Evolutionary conservation across 2,113 vertebrate species (phyloP), one percentile per base, ranked within the genome.

Genomic region (Callithrix jacchus): DNA sequence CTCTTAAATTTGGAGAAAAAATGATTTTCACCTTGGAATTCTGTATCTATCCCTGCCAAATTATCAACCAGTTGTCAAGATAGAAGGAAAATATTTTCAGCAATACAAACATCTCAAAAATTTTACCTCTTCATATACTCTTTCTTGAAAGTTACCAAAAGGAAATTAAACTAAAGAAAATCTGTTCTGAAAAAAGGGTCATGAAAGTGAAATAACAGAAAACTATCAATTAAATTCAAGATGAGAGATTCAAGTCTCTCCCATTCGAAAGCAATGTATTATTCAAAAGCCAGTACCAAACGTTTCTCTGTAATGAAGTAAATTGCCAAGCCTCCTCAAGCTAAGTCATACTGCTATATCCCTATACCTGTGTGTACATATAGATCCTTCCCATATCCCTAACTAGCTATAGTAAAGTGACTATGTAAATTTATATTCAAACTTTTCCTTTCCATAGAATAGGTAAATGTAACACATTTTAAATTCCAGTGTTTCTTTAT

Each of bases 11-110:
- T 35, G 56, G 85, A 93, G 47, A 35, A n/a, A 76, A 77, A 93
- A 49, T 68, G 35, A 30, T 92, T 79, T 92, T 88, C 47, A 89
- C 35, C 58, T 94, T 96, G 54, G 27, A 88, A 97, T 95, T 91
- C 40, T 47, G 11, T 27, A 93, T 23, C 8, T 40, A 89, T 52
- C 40, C 13, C 2, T 45, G 61, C 27, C 49, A 91, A 76, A 87
- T 90, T 86, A 91, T 66, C n/a, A 91, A 84, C 16, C 58, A 88
- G 20, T n/a, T 81, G 25, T 85, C 40, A 71, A 35, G 0, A 9
- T 8, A 74, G 21, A 56, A 96, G 21, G 76, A 89, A 94, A 83
- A 30, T 80, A 87, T 81, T 94, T 95, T 92, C 42, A 64, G 70
- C 49, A 94, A 95, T 21, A 68, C 3, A 73, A 82, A 92, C 40